Base-by-base conservation (phyloP, 2,888 invertebrate species). In the Sceliomorpha sp. region DNA sequence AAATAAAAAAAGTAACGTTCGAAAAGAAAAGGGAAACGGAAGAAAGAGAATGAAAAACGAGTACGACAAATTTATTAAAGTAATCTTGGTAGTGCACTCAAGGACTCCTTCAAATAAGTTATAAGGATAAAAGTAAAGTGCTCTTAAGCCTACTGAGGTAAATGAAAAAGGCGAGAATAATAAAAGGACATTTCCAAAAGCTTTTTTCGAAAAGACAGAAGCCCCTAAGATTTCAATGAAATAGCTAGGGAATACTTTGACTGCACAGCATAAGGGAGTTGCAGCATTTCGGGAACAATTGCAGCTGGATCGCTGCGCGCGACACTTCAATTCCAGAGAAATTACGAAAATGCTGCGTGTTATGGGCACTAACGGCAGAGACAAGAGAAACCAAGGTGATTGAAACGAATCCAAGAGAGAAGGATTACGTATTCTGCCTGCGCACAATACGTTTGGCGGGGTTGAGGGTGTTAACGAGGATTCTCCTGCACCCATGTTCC, bases 381-480 rank as follows among this genome's bases (percentile, higher is more conserved):
- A 27, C 8, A 26, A 27, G 42, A 27, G 20, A 39, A 24, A n/a
- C 20, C 2, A 12, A 15, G 29, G 34, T 24, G 26, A 29, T 47
- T 29, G 34, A 10, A 29, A 37, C n/a, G 14, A 32, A 39, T 63
- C 40, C 53, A 27, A 32, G 37, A 58, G 42, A 47, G 59, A 53
- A 42, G 20, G 32, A 45, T 74, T 74, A 69, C 47, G 42, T 76
- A 72, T 73, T 76, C 75, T 62, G 15, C 53, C 70, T 45, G 64
- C 73, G 73, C 74, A 77, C 73, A 75, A 78, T 78, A 75, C 73
- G 73, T 72, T 67, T 62, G 70, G 72, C 69, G 66, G 60, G 75
- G 71, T 73, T 70, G 76, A 77, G 78, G 78, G 77, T 77, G 78
- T 78, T 75, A 76, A 79, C 73, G 76, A 81, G 82, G 76, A 79